Base-by-base conservation (phyloP, 2,797 vertebrate genomes). In the Xenops minutus region DNA sequence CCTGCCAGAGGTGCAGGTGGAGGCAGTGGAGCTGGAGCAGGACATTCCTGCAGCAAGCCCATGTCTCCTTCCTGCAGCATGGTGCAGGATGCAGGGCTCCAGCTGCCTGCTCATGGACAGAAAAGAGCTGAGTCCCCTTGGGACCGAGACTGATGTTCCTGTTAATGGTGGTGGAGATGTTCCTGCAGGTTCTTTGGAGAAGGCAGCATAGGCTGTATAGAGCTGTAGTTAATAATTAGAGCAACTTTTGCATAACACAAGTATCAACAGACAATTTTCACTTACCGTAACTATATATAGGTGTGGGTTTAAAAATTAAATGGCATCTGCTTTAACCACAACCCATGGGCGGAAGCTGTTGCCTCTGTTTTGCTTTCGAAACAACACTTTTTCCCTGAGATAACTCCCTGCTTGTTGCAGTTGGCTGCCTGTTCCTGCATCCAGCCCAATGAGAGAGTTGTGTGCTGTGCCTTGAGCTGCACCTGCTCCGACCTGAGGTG, bases 391-490 rank as follows among this genome's bases (percentile, higher is more conserved):
- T 84, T 58, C 48, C 39, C 21, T 1, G 1, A 19, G 30, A 23
- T n/a, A 43, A 32, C 34, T 55, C 7, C 39, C 52, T 77, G 64
- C 48, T 79, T 61, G 14, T 39, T 66, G 81, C 23, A 54, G 48
- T 21, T 85, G 43, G 27, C 66, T 81, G 30, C 4, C 10, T 4
- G 1, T 78, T 86, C 46, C 54, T 0, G 0, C 0, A 1, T 64
- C 46, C 1, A 1, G 30, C 37, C 37, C 71, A 16, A 4, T 0
- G 2, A 49, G 2, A 52, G 51, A 73, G 17, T 2, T n/a, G 14
- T 44, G 29, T 58, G 71, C 23, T 5, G 56, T 14, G 61, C 36
- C 81, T 64, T 48, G 32, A 85, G 72, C 68, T 71, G 63, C 36
- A 36, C 30, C 55, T 87, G 72, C n/a, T 69, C 23, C 1, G 4